These are phyloP conservation scores for Gila orcuttii DNA, from an alignment of 2,113 vertebrate species.

Conservation along the genomic window DNA sequence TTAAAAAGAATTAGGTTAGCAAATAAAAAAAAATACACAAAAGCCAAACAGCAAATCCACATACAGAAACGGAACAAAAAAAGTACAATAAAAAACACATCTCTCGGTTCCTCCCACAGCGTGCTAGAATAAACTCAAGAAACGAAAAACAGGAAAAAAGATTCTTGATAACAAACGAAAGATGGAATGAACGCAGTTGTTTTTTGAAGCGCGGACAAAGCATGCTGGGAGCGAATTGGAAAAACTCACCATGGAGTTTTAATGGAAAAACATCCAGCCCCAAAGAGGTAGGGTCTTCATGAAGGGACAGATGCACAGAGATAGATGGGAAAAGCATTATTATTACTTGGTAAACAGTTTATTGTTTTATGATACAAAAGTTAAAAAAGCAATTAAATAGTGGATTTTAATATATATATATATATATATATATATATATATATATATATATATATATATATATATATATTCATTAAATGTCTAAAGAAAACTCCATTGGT, in stretches of 20 bases:
- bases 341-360: slow-evolving; percentile 76
- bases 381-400: background rate
- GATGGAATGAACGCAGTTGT: slow-evolving; percentile 61
- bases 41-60: background rate
- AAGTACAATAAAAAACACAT: slow-evolving; percentile 33
- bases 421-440: too few species aligned
- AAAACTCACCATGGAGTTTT: slow-evolving; percentile 99
- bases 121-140: slow-evolving; percentile 56
- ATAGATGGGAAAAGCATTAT: slow-evolving; percentile 90
- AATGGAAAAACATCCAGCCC: slow-evolving; percentile 99
- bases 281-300: slow-evolving; percentile 99
- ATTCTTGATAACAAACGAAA: slow-evolving; percentile 65
- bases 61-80: slow-evolving; percentile 9
- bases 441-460: too few species aligned
- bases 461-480: background rate
- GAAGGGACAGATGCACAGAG: slow-evolving; percentile 86
- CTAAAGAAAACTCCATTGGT: slow-evolving; percentile 6
- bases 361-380: slow-evolving; percentile 55
- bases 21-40: slow-evolving; percentile 15
- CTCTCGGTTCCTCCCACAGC: slow-evolving; percentile 38
- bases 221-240: slow-evolving; percentile 86
- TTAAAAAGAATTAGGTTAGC: slow-evolving; percentile 19
- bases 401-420: background rate
- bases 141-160: slow-evolving; percentile 59
- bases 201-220: slow-evolving; percentile 67